These are phyloP conservation scores for Chrysodeixis includens DNA, from an alignment of 2,888 invertebrate species.

Conservation along the genomic window DNA sequence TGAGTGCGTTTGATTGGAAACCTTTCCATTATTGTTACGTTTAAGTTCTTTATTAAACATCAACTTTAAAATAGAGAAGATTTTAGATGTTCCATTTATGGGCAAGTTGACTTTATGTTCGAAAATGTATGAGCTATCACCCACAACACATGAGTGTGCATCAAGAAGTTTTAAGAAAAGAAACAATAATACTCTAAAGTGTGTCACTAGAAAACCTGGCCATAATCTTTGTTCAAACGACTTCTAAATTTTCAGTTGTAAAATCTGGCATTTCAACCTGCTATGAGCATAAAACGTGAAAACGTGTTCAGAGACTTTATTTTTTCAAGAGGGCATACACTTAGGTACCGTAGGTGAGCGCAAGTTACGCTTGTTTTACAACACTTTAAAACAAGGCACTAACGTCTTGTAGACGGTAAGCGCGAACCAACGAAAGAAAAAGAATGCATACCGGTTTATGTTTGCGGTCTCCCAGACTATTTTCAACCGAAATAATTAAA, in stretches of 20 bases:
- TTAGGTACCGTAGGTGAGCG: constrained; percentile 63
- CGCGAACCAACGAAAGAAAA: constrained; percentile 74
- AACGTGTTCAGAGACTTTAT: constrained; percentile 66
- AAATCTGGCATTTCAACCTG: constrained; percentile 38
- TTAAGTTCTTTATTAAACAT: too few species aligned
- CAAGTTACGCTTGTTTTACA: constrained; percentile 85
- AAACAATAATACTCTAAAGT: not conserved
- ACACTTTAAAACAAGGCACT: constrained; percentile 87
- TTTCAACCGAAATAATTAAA: constrained; percentile 85
- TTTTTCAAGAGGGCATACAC: constrained; percentile 75
- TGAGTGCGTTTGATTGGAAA: too few species aligned
- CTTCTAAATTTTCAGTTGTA: constrained; percentile 13
- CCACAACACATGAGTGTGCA: not conserved
- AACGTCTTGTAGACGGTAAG: constrained; percentile 74
- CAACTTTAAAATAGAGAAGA: too few species aligned
- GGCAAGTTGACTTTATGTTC: too few species aligned
- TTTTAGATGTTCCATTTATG: too few species aligned
- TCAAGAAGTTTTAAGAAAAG: not conserved
- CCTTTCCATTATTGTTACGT: too few species aligned
- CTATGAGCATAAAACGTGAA: constrained; percentile 63
- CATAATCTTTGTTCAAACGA: not conserved
- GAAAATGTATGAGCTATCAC: too few species aligned
- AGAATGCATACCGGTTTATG: constrained; percentile 84
- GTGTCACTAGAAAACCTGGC: not conserved
- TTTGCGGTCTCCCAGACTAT: constrained; percentile 78